Evolutionary conservation across 2,797 vertebrate species (phyloP).

Genomic region (Clarias laeviceps): DNA sequence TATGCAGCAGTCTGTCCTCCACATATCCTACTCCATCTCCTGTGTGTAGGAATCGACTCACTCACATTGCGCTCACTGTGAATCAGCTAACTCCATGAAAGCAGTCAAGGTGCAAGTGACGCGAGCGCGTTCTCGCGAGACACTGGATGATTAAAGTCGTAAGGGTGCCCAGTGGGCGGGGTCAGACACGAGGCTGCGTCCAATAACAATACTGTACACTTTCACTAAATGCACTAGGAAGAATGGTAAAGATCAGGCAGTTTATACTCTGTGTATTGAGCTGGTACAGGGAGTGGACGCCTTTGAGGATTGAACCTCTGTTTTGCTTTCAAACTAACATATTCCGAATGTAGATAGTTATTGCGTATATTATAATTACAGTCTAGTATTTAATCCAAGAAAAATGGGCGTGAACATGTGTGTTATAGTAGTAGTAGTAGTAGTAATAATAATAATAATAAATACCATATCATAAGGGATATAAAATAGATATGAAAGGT

Average conservation of each 20-base stretch:
- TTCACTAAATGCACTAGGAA: too few species aligned
- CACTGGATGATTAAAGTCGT: background rate
- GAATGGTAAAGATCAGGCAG: background rate
- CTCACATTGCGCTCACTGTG: background rate
- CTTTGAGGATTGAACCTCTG: background rate
- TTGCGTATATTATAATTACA: too few species aligned
- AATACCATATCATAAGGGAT: too few species aligned
- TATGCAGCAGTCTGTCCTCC: slow-evolving; percentile 20
- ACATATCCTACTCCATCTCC: slow-evolving; percentile 45
- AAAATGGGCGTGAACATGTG: too few species aligned
- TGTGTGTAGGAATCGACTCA: background rate
- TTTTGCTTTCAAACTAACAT: background rate
- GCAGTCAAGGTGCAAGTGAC: slow-evolving; percentile 20
- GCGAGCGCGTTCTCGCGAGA: slow-evolving; percentile 45
- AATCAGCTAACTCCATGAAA: slow-evolving; percentile 20
- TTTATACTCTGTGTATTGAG: background rate
- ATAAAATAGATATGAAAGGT: too few species aligned
- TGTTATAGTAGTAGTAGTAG: too few species aligned
- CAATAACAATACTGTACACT: background rate
- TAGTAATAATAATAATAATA: too few species aligned
- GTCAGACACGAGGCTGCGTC: background rate
- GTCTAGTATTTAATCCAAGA: too few species aligned
- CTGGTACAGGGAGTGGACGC: background rate
- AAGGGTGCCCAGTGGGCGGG: background rate
- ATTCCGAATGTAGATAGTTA: background rate